These are phyloP conservation scores for Ridgeia piscesae DNA, from an alignment of 1,140 invertebrate genomes.

Conservation along the genomic window DNA sequence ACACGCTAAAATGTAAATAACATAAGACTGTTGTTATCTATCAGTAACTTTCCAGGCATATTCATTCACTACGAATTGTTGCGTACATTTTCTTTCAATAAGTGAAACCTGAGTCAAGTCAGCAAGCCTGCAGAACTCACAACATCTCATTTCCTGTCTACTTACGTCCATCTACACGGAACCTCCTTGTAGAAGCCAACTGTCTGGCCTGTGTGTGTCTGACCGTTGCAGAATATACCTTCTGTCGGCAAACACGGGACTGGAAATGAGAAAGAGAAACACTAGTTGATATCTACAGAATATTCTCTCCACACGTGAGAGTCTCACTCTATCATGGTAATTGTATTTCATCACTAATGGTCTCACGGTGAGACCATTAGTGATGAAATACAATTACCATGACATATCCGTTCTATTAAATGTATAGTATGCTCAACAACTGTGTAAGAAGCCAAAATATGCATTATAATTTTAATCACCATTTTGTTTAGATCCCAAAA, in stretches of 20 bases:
- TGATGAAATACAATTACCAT: too few species aligned
- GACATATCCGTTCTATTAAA: too few species aligned
- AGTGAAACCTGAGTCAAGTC: not conserved
- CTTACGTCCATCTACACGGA: slow-evolving; percentile 92
- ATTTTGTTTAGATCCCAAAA: too few species aligned
- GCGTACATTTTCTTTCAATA: slow-evolving; percentile 8
- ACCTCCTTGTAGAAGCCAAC: slow-evolving; percentile 74
- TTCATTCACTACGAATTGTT: too few species aligned
- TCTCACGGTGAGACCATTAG: too few species aligned
- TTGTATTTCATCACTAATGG: too few species aligned
- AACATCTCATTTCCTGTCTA: slow-evolving; percentile 39
- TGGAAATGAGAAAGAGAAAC: slow-evolving; percentile 55
- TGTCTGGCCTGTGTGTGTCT: slow-evolving; percentile 68
- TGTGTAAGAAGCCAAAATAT: not conserved
- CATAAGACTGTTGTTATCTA: not conserved
- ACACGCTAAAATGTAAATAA: not conserved
- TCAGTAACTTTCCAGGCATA: too few species aligned
- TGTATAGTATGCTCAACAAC: too few species aligned
- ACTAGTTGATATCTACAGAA: not conserved
- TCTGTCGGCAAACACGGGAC: slow-evolving; percentile 81
- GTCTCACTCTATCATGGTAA: too few species aligned
- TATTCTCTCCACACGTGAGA: too few species aligned
- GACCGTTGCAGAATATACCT: slow-evolving; percentile 79
- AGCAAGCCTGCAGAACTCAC: not conserved
- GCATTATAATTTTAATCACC: not conserved